Conservation (phyloP, 2,113 vertebrate species). For the Brachyistius frenatus region DNA sequence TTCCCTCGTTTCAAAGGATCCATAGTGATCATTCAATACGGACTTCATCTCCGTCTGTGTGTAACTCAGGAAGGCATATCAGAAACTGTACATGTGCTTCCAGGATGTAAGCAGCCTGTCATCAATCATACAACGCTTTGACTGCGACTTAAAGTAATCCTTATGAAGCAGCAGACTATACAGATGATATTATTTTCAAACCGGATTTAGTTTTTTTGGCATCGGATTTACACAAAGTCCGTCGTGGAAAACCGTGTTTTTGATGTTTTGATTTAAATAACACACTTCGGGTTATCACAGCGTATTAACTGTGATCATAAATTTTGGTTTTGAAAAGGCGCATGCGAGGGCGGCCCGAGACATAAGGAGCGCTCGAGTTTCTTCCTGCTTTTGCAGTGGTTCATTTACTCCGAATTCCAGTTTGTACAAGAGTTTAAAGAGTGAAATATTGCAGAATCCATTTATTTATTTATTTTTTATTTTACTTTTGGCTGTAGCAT, state of each 20-base stretch:
- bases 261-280: too few species aligned
- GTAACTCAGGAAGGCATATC: slow-evolving; percentile 3
- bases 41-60: not conserved
- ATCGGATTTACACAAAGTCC: not conserved
- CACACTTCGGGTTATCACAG: slow-evolving; percentile 2
- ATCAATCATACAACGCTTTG: slow-evolving; percentile 38
- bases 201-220: slow-evolving; percentile 26
- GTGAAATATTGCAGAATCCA: not conserved
- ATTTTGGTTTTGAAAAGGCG: not conserved
- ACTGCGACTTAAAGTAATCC: slow-evolving; percentile 48
- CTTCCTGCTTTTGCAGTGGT: too few species aligned
- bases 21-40: slow-evolving; percentile 4
- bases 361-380: too few species aligned
- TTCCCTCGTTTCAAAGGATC: not conserved
- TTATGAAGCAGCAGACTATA: slow-evolving; percentile 27
- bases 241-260: not conserved
- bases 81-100: slow-evolving; percentile 10
- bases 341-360: not conserved
- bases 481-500: too few species aligned
- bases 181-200: slow-evolving; percentile 30
- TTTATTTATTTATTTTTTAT: too few species aligned
- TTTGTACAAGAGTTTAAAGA: not conserved
- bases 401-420: not conserved
- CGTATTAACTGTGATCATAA: slow-evolving; percentile 15
- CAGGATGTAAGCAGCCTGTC: slow-evolving; percentile 53